Percentiles rank a stretch among this genome's conserved stretches.
Conservation (phyloP, 2,888 invertebrate species). For the Fragum whitleyi region DNA sequence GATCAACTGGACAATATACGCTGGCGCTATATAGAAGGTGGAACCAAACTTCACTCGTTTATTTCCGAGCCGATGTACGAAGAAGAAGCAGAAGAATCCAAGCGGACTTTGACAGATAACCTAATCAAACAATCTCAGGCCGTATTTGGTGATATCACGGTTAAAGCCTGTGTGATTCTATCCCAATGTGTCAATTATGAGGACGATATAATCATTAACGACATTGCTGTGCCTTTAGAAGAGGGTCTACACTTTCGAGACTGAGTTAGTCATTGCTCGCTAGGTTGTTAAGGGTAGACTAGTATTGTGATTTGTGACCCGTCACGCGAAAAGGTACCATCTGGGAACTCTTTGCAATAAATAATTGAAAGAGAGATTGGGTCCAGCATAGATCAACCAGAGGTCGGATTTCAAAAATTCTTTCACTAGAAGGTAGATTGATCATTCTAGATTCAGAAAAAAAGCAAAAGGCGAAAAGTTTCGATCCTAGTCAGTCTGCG, state of each 20-base stretch:
- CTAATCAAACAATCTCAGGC: conserved; percentile 76
- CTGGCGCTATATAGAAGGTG: conserved; percentile 81
- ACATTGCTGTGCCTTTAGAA: conserved; percentile 78
- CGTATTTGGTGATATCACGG: conserved; percentile 81
- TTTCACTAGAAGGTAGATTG: too few relatives aligned
- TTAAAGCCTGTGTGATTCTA: conserved; percentile 78
- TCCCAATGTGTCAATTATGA: conserved; percentile 79
- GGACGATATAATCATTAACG: conserved; percentile 80
- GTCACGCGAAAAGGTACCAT: too few relatives aligned
- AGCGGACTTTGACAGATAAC: conserved; percentile 73
- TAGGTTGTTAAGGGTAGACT: background rate
- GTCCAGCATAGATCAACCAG: too few relatives aligned
- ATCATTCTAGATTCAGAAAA: too few relatives aligned
- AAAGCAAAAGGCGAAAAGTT: too few relatives aligned
- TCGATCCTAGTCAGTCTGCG: too few relatives aligned
- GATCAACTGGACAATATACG: conserved; percentile 75
- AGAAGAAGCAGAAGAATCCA: conserved; percentile 80
- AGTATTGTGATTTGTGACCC: background rate
- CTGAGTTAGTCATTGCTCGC: conserved; percentile 39
- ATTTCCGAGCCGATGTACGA: conserved; percentile 78
- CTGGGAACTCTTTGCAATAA: too few relatives aligned
- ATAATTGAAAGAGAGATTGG: too few relatives aligned
- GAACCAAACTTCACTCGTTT: conserved; percentile 76
- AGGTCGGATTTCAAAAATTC: too few relatives aligned
- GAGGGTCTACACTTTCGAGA: conserved; percentile 81